Conservation (phyloP, 2,888 invertebrate species). For the Dasysyrphus albostriatus region DNA sequence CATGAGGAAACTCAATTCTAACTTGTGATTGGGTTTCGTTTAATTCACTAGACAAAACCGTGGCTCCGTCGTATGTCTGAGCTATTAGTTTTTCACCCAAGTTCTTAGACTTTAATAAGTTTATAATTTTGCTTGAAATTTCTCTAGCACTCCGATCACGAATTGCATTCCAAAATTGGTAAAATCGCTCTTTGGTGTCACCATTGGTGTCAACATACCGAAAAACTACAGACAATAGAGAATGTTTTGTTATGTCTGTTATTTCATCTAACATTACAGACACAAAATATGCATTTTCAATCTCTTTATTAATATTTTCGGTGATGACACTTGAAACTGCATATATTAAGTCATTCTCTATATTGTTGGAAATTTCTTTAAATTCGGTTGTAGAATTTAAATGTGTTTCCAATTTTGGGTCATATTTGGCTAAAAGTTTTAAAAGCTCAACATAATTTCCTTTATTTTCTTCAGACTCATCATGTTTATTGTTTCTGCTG, state of each 20-base stretch:
- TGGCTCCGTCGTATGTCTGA: conserved; percentile 34
- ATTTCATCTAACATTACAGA: conserved; percentile 21
- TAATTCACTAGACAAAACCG: conserved; percentile 22
- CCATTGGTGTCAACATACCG: conserved; percentile 26
- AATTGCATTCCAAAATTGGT: conserved; percentile 38
- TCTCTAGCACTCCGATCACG: neutral
- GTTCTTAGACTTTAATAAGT: conserved; percentile 3
- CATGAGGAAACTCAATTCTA: neutral
- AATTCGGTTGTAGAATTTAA: neutral
- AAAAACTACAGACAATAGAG: conserved; percentile 22
- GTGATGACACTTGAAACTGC: neutral
- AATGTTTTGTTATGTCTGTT: conserved; percentile 20
- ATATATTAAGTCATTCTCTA: neutral
- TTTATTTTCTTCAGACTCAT: neutral
- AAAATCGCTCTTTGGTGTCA: conserved; percentile 10
- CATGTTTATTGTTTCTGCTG: neutral
- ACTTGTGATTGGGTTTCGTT: conserved; percentile 11
- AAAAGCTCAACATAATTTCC: conserved; percentile 8
- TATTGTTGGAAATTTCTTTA: neutral
- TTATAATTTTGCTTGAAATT: neutral
- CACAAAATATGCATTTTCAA: neutral
- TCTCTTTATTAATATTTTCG: conserved; percentile 4
- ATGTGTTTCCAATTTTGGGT: neutral
- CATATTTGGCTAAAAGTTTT: neutral
- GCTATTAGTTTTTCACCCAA: conserved; percentile 29